Percentiles rank a stretch among this genome's conserved stretches.
phyloP scores from a whole-genome alignment of 23 tunicate species.

The Ciona savignyi region DNA sequence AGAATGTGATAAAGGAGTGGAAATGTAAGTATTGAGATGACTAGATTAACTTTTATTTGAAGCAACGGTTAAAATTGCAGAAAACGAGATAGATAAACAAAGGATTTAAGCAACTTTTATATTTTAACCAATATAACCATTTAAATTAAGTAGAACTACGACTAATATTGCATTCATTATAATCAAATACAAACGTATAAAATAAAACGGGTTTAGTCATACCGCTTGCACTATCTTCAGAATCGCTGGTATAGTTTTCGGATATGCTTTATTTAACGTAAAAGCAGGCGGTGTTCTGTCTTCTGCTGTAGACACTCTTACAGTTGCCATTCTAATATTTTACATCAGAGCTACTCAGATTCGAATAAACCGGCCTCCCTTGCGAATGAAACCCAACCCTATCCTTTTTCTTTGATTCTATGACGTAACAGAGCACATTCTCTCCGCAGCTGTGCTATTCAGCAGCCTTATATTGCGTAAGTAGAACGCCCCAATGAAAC shows the following conservation, averaged over 20 bases:
- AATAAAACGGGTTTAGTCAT: no score
- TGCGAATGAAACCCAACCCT: not conserved
- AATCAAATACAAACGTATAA: no score
- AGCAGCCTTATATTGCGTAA: not conserved
- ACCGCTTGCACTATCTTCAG: conserved; percentile 37
- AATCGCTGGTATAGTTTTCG: conserved; percentile 27
- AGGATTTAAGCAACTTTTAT: no score
- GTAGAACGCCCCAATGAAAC: not conserved
- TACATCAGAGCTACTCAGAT: not conserved
- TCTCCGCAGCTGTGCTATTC: not conserved
- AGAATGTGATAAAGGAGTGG: no score
- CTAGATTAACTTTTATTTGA: no score
- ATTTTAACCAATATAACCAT: no score
- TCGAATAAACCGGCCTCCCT: not conserved
- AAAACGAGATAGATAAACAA: no score
- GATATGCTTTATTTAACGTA: conserved; percentile 20
- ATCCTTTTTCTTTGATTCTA: not conserved
- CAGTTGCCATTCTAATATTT: not conserved
- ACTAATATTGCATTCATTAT: no score
- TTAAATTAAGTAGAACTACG: no score
- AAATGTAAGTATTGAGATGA: no score
- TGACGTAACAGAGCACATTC: not conserved
- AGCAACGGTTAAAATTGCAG: no score
- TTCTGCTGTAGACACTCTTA: not conserved
- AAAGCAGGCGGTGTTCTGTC: conserved; percentile 7